Percentiles rank a stretch among this genome's conserved stretches.
These are phyloP conservation scores for Creontiades dilutus DNA, from an alignment of 2,888 invertebrate genomes.

Conservation along the genomic window DNA sequence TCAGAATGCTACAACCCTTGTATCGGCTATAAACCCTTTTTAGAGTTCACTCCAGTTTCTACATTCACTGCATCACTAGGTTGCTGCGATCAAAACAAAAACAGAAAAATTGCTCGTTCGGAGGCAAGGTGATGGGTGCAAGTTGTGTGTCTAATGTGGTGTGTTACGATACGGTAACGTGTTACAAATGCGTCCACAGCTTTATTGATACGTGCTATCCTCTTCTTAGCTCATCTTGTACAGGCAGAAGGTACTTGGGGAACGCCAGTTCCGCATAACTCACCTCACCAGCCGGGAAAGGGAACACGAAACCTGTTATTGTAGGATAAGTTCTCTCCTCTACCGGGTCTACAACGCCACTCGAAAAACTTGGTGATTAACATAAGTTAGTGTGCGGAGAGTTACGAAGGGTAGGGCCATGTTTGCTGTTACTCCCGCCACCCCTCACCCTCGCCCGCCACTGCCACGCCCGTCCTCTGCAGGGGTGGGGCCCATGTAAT, in stretches of 20 bases:
- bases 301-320: neutral
- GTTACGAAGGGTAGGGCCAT: constrained; percentile 67
- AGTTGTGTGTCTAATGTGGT: no score
- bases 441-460: neutral
- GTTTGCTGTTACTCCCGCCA: constrained; percentile 53
- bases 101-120: no score
- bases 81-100: no score
- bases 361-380: constrained; percentile 65
- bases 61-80: no score
- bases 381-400: constrained; percentile 69
- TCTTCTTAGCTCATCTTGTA: no score
- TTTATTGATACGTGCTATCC: no score
- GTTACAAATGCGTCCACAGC: no score
- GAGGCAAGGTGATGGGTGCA: no score
- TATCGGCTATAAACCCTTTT: no score
- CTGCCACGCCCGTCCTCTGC: neutral
- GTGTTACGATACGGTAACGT: no score
- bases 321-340: constrained; percentile 1
- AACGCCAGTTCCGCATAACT: neutral
- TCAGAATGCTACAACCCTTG: no score
- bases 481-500: constrained; percentile 65
- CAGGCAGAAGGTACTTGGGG: neutral
- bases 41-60: no score
- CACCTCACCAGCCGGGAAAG: neutral
- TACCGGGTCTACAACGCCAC: neutral